Percentiles rank a stretch among this genome's conserved stretches.
These are phyloP conservation scores for Alexandromys fortis DNA, from an alignment of 2,113 vertebrate genomes.

Conservation along the genomic window DNA sequence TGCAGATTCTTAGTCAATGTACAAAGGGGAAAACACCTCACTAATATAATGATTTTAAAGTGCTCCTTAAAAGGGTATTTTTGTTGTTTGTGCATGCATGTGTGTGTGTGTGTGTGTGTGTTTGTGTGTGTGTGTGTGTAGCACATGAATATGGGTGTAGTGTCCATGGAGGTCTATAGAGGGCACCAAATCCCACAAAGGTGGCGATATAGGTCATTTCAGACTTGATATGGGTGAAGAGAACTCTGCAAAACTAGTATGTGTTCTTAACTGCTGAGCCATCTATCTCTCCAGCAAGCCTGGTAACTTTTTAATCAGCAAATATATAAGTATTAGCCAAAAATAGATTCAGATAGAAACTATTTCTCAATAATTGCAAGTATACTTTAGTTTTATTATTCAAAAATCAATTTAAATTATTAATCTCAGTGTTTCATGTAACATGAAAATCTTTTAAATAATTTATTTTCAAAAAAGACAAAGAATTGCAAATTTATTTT, in stretches of 20 bases:
- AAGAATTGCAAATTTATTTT: neutral
- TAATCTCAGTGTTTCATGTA: conserved; percentile 9
- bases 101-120: too few species aligned
- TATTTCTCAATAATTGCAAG: neutral
- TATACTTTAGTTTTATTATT: conserved; percentile 39
- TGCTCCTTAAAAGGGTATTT: neutral
- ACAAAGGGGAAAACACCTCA: neutral
- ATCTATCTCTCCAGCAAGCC: neutral
- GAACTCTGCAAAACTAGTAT: neutral
- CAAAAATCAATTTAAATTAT: neutral
- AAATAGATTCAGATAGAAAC: conserved; percentile 8
- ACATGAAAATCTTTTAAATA: neutral
- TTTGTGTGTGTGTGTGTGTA: neutral
- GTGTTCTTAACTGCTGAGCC: neutral
- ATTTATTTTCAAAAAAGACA: conserved; percentile 2
- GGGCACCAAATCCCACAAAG: neutral
- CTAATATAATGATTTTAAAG: neutral
- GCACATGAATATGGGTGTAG: too few species aligned
- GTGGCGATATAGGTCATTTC: fast-evolving
- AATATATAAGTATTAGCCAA: neutral
- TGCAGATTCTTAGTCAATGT: conserved; percentile 35
- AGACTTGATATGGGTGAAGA: neutral
- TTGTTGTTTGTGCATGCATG: neutral
- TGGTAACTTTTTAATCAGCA: neutral
- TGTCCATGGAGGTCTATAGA: neutral